These are phyloP conservation scores for Drosophila obscura DNA, from an alignment of 1,140 invertebrate genomes.

Conservation along the genomic window DNA sequence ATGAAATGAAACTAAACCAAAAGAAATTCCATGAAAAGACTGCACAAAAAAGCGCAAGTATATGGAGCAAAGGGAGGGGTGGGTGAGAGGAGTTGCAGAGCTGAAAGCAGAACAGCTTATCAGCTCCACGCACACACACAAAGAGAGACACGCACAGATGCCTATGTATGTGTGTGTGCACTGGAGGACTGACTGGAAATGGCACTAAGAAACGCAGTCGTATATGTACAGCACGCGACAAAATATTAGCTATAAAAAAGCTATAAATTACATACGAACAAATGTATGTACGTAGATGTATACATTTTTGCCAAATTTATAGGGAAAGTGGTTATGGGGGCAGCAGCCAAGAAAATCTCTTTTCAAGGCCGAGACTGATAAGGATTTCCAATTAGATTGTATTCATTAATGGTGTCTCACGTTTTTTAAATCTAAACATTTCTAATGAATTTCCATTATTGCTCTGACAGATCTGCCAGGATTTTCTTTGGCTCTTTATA, in stretches of 20 bases:
- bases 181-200: no score
- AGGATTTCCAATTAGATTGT: background rate
- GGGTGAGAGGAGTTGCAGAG: constrained; percentile 10
- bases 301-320: constrained; percentile 27
- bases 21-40: constrained; percentile 27
- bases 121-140: constrained; percentile 13
- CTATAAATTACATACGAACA: background rate
- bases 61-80: constrained; percentile 1
- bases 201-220: constrained; percentile 40
- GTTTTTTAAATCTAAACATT: background rate
- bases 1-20: constrained; percentile 17
- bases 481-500: no score
- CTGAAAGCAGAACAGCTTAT: constrained; percentile 35
- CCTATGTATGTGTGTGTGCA: background rate
- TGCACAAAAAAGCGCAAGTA: constrained; percentile 29
- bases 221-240: constrained; percentile 29
- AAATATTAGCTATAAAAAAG: constrained; percentile 15
- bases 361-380: constrained; percentile 39
- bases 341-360: background rate
- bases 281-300: constrained; percentile 2
- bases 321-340: background rate
- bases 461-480: no score
- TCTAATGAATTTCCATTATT: background rate
- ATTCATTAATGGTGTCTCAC: no score
- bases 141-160: background rate